Evolutionary conservation across 2,113 vertebrate species (phyloP).

Genomic region (Craseonycteris thonglongyai): DNA sequence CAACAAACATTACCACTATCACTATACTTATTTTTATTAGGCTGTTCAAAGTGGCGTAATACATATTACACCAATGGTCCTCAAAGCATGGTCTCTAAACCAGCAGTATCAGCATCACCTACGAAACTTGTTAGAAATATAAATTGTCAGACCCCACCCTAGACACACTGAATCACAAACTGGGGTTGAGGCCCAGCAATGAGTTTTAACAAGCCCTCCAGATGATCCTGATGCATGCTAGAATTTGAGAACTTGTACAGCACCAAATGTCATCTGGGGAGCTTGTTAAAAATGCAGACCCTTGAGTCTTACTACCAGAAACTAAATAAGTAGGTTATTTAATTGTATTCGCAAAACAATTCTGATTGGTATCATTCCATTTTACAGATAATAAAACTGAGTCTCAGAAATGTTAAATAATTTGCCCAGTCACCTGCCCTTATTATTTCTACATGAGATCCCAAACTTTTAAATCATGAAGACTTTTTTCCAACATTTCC

Average conservation of each 20-base stretch:
- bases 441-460: not conserved
- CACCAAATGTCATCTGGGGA: not conserved
- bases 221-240: too few species aligned
- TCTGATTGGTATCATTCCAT: too few species aligned
- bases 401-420: conserved; percentile 18
- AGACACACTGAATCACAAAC: not conserved
- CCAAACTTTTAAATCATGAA: not conserved
- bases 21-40: not conserved
- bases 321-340: too few species aligned
- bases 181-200: not conserved
- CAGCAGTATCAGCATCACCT: not conserved
- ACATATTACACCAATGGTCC: not conserved
- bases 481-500: not conserved
- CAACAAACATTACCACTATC: not conserved
- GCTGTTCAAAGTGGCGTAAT: not conserved
- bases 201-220: too few species aligned
- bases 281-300: too few species aligned
- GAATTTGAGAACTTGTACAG: not conserved
- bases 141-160: too few species aligned
- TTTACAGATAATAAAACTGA: conserved; percentile 23
- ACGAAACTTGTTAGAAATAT: not conserved
- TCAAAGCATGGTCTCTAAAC: not conserved
- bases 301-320: too few species aligned
- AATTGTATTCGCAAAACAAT: too few species aligned
- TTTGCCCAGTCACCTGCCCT: not conserved